Evolutionary conservation across 2,797 vertebrate species (phyloP).

Genomic region (Mionectes olivaceus): DNA sequence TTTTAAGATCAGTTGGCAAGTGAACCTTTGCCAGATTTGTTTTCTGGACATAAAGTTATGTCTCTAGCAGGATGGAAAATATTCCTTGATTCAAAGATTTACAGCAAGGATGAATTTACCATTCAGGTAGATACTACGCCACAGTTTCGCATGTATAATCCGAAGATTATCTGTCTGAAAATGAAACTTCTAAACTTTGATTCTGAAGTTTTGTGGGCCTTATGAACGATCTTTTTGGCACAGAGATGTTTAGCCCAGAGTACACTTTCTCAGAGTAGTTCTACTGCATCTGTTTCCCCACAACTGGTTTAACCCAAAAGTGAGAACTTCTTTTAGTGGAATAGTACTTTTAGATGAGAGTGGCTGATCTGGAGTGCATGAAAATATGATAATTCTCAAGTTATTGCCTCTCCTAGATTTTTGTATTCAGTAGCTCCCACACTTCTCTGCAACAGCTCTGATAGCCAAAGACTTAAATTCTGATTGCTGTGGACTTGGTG

Average conservation of each 20-base stretch:
- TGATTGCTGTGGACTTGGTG: neutral
- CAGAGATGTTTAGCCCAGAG: neutral
- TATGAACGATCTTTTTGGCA: neutral
- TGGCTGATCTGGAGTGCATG: neutral
- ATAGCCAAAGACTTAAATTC: conserved; percentile 20
- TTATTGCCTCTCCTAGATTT: neutral
- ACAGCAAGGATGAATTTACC: neutral
- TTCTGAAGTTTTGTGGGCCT: neutral
- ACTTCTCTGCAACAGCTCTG: neutral
- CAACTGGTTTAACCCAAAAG: neutral
- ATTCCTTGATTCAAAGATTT: conserved; percentile 6
- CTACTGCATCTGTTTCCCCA: neutral
- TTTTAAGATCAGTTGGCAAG: conserved; percentile 37
- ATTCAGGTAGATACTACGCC: neutral
- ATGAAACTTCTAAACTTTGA: neutral
- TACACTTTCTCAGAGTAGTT: neutral
- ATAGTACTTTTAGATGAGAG: neutral
- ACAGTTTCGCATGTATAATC: neutral
- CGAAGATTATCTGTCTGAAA: neutral
- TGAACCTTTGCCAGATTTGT: conserved; percentile 32
- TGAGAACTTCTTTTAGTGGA: neutral
- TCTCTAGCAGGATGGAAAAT: neutral
- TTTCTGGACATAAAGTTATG: conserved; percentile 28
- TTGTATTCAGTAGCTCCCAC: neutral
- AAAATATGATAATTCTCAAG: neutral